Base-by-base conservation (phyloP, 2,888 invertebrate species). In the Bruchidius siliquastri region DNA sequence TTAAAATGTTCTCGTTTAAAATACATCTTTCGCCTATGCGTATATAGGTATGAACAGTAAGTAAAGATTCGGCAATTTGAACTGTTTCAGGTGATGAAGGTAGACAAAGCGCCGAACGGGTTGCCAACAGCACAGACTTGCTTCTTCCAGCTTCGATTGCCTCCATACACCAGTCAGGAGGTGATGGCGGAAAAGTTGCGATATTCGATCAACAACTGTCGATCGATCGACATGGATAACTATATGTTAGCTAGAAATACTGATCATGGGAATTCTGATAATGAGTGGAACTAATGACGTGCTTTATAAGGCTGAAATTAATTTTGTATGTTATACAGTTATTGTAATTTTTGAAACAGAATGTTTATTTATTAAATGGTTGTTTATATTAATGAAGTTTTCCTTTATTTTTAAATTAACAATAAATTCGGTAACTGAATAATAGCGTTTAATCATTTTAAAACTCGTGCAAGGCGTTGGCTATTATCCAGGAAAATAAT, bases 141-240 rank as follows among this genome's bases (percentile, higher is more conserved):
- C 77, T 88, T 89, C 84, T 91, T 91, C 84, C 92, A 91, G 82
- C 85, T 92, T 68, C 87, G 91, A 0, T 85, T 92, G 30, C 91
- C 91, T 0, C 88, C 88, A 1, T 92, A 91, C 83, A 88, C 89
- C 21, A 88, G 88, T 74, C 88, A 87, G 77, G 90, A 90, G 78
- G 85, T 90, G 68, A 88, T 92, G 88, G 90, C 90, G 0, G 91
- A 91, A 81, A 86, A 89, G 76, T 85, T 92, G 71, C 87, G 90
- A 32, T 91, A 91, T 81, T 91, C 91, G 71, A 91, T 92, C 75
- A 90, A 90, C 82, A 90, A 91, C 83, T 92, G 91, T 79, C 88
- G 90, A 49, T 90, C 90, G 8, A 92, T 92, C 72, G 91, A 92
- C 83, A 90, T 91, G 91, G 91, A 92, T 83, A 91, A 91, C 83